Evolutionary conservation across 2,113 vertebrate genomes (phyloP).

Genomic region (Pelusios castaneus): DNA sequence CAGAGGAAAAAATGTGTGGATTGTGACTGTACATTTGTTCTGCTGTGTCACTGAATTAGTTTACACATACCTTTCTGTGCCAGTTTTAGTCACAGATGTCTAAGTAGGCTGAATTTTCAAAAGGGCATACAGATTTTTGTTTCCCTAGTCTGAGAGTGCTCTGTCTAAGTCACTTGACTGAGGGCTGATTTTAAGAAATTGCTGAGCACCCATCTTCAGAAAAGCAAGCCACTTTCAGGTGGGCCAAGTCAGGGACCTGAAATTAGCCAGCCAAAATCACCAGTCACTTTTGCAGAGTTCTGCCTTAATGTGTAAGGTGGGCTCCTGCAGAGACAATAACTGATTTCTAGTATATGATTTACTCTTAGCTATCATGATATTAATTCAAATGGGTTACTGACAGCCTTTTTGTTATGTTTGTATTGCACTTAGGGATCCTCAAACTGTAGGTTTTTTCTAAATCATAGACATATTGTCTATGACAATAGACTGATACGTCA

Average conservation of each 20-base stretch:
- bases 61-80: fast-evolving
- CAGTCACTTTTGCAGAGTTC: background rate
- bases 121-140: background rate
- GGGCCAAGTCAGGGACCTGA: background rate
- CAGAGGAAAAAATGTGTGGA: background rate
- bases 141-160: background rate
- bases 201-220: background rate
- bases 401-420: background rate
- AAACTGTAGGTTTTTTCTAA: background rate
- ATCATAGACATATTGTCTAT: background rate
- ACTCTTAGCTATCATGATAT: background rate
- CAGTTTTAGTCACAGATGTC: background rate
- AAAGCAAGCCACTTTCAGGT: background rate
- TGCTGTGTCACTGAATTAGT: background rate
- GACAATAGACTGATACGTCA: background rate
- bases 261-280: background rate
- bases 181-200: background rate
- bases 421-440: background rate
- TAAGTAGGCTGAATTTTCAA: background rate
- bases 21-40: background rate
- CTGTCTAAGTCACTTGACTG: background rate
- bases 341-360: background rate
- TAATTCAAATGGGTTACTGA: background rate
- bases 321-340: background rate
- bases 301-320: background rate